Evolutionary conservation across 2,888 invertebrate species (phyloP).

Genomic region (Mesorhabditis belari): DNA sequence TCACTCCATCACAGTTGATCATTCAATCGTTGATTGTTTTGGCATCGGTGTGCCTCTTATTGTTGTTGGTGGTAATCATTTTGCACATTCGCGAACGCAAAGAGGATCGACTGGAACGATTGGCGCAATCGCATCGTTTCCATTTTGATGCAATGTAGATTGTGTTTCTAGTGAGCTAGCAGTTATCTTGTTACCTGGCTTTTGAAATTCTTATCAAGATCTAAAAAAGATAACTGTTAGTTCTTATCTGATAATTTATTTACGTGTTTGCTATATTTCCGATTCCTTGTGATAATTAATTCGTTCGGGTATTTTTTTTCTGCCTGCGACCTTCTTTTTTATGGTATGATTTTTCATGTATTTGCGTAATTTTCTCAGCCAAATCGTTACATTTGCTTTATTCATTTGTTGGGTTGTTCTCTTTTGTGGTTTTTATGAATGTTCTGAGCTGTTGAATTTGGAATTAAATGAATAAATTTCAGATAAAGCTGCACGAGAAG

Average conservation of each 20-base stretch:
- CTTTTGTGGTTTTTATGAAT: background rate
- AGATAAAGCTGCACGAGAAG: too few relatives aligned
- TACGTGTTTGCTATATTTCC: too few relatives aligned
- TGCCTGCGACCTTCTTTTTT: background rate
- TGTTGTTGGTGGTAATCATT: constrained; percentile 40
- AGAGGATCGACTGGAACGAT: constrained; percentile 46
- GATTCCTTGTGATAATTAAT: too few relatives aligned
- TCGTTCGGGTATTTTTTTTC: too few relatives aligned
- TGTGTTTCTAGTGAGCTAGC: too few relatives aligned
- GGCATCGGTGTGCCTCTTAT: constrained; percentile 42
- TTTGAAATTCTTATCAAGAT: too few relatives aligned
- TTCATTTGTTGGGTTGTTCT: background rate
- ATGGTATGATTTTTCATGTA: background rate
- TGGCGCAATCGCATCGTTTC: constrained; percentile 50
- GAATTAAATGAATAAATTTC: background rate
- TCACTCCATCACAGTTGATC: constrained; percentile 50
- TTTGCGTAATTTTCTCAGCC: background rate
- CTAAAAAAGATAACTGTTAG: too few relatives aligned
- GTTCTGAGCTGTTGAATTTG: background rate
- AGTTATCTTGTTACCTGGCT: too few relatives aligned
- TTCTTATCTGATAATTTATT: too few relatives aligned
- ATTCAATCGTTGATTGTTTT: constrained; percentile 33
- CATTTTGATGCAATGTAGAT: constrained; percentile 53
- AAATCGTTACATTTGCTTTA: background rate
- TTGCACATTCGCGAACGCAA: constrained; percentile 47